Conservation (phyloP, 2,888 invertebrate species). For the Cantharis nigra region DNA sequence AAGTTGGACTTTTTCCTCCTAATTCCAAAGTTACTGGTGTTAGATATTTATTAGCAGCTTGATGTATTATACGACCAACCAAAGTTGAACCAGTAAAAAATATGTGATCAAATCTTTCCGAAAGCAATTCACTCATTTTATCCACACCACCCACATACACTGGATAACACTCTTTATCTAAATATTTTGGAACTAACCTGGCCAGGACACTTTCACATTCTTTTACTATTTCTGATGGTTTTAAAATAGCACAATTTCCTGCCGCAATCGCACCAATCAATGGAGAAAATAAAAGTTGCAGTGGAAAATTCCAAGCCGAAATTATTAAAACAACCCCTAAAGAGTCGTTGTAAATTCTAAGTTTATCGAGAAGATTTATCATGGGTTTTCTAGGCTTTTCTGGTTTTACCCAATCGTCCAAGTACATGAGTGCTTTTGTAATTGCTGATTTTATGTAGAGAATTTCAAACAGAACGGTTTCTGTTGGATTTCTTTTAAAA, state of each 20-base stretch:
- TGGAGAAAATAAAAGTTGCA: conserved; percentile 80
- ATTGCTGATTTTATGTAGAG: conserved; percentile 79
- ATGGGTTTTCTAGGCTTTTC: conserved; percentile 71
- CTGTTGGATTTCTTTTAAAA: conserved; percentile 78
- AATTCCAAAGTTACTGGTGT: conserved; percentile 94
- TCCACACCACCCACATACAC: conserved; percentile 81
- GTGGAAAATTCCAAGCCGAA: conserved; percentile 97
- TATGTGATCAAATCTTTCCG: conserved; percentile 92
- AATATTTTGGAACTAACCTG: conserved; percentile 80
- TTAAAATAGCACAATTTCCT: conserved; percentile 89
- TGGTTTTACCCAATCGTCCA: conserved; percentile 80
- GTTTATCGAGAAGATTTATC: conserved; percentile 73
- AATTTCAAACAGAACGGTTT: conserved; percentile 77
- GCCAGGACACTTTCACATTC: conserved; percentile 72
- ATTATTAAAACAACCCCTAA: conserved; percentile 89
- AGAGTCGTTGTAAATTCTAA: conserved; percentile 83
- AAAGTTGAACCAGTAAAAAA: conserved; percentile 90
- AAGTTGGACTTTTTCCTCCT: conserved; percentile 85
- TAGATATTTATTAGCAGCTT: conserved; percentile 86
- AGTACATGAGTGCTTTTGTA: conserved; percentile 67
- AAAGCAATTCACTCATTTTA: conserved; percentile 84
- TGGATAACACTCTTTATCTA: conserved; percentile 87
- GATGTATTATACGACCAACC: conserved; percentile 86
- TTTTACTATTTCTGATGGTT: conserved; percentile 88
- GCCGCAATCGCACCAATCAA: conserved; percentile 88